Evolutionary conservation across 2,113 vertebrate genomes (phyloP), one percentile per base, ranked within the genome.

Genomic region (Columbina picui): DNA sequence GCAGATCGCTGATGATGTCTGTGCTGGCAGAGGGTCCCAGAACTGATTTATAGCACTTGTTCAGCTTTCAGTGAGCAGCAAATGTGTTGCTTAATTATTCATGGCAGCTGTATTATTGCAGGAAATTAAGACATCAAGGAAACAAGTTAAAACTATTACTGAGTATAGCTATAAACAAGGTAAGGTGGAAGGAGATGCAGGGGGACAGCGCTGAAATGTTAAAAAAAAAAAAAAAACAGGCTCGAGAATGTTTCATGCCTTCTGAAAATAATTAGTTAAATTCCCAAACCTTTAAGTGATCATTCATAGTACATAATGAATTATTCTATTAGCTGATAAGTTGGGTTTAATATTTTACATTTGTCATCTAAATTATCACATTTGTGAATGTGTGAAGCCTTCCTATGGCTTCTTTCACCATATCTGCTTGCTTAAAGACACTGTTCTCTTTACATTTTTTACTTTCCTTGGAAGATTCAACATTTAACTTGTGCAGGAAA

Each of bases 81-180:
- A 97, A 97, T 97, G 96, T 7, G 30, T 97, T 94, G 97, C 93
- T 98, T 98, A 98, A 98, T 98, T 98, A 98, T 98, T 98, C 96
- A 97, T 98, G 96, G 96, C 96, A 97, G 97, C 95, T 98, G 92
- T 97, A 97, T 97, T 97, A 97, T 97, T 97, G 95, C 95, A 96
- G 97, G 96, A 98, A 98, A 97, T 97, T 96, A 98, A 97, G 97
- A 96, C 94, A 97, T 97, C 57, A 95, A 96, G 94, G 89, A 97
- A 97, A 97, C 93, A 97, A 97, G 93, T 97, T 95, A 97, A 98
- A 97, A 97, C 93, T 96, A 90, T 95, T 96, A 96, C 89, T 89
- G 96, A 91, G 92, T 77, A 84, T 90, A 92, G 90, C 89, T 94
- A 94, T 97, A 97, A 98, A 96, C 96, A 96, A 91, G 57, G 75